These are phyloP conservation scores for Microdon myrmicae DNA, from an alignment of 2,888 invertebrate genomes.

Conservation along the genomic window DNA sequence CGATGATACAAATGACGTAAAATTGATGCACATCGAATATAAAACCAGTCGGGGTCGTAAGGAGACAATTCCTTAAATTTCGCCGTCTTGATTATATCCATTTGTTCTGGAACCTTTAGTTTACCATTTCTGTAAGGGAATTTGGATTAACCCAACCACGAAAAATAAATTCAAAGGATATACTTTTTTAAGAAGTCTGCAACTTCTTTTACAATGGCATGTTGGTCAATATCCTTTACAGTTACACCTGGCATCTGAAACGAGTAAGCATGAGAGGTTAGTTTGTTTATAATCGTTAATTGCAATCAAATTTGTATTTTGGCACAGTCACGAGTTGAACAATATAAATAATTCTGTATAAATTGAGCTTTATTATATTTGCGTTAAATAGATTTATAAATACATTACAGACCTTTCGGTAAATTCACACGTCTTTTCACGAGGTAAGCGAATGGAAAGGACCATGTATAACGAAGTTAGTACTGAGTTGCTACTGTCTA, in stretches of 20 bases:
- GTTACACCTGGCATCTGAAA: slow-evolving; percentile 91
- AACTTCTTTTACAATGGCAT: slow-evolving; percentile 95
- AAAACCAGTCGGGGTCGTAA: slow-evolving; percentile 98
- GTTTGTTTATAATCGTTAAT: too few relatives aligned
- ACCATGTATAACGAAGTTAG: too few relatives aligned
- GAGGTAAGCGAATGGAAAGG: too few relatives aligned
- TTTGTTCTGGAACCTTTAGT: slow-evolving; percentile 96
- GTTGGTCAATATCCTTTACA: slow-evolving; percentile 98
- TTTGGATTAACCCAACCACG: slow-evolving; percentile 4
- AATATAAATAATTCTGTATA: too few relatives aligned
- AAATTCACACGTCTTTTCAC: too few relatives aligned
- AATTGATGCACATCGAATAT: slow-evolving; percentile 91
- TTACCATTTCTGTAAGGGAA: slow-evolving; percentile 82
- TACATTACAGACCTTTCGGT: too few relatives aligned
- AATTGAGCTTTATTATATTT: too few relatives aligned
- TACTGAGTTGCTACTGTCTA: too few relatives aligned
- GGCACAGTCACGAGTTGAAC: too few relatives aligned
- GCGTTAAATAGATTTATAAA: too few relatives aligned
- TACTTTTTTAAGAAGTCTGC: slow-evolving; percentile 98
- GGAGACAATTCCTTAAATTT: slow-evolving; percentile 97
- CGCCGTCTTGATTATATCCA: slow-evolving; percentile 96
- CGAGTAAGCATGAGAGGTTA: too few relatives aligned
- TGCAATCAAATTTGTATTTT: too few relatives aligned
- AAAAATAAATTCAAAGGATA: slow-evolving; percentile 2
- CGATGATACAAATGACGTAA: slow-evolving; percentile 96